A percentile compares a stretch with the other conserved stretches of the same genome.
phyloP scores from a whole-genome alignment of 2,888 invertebrate species.

The Lycia hirtaria region DNA sequence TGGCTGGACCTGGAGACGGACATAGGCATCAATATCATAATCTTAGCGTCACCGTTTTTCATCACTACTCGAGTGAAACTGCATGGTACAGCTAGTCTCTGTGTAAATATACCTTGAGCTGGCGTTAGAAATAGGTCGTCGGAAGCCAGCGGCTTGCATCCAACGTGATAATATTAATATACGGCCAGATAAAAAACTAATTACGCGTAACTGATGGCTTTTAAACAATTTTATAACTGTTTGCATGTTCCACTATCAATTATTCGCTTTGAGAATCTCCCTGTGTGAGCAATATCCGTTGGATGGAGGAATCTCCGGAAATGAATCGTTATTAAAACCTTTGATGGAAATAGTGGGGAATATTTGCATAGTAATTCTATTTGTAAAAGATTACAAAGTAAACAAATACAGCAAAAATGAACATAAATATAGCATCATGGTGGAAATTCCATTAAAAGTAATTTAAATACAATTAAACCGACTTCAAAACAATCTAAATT shows the following conservation, averaged over 20 bases:
- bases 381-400: neutral
- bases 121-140: constrained; percentile 1
- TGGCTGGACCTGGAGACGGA: too few species aligned
- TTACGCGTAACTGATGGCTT: constrained; percentile 47
- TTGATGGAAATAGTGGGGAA: constrained; percentile 3
- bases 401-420: neutral
- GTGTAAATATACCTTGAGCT: constrained; percentile 38
- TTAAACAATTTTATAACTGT: constrained; percentile 33
- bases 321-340: constrained; percentile 8
- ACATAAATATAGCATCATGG: too few species aligned
- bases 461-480: too few species aligned
- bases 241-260: constrained; percentile 36
- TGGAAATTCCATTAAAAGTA: too few species aligned
- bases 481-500: too few species aligned
- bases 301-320: constrained; percentile 10
- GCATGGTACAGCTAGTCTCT: neutral
- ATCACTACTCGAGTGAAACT: neutral
- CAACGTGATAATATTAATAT: constrained; percentile 57
- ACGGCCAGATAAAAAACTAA: constrained; percentile 53
- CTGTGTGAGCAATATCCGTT: constrained; percentile 21
- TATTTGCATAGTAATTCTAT: neutral
- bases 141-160: constrained; percentile 47
- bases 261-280: constrained; percentile 20
- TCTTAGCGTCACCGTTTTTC: too few species aligned
- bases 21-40: too few species aligned